These are phyloP conservation scores for Percopsis omiscomaycus DNA, from an alignment of 2,797 vertebrate genomes.

Conservation along the genomic window DNA sequence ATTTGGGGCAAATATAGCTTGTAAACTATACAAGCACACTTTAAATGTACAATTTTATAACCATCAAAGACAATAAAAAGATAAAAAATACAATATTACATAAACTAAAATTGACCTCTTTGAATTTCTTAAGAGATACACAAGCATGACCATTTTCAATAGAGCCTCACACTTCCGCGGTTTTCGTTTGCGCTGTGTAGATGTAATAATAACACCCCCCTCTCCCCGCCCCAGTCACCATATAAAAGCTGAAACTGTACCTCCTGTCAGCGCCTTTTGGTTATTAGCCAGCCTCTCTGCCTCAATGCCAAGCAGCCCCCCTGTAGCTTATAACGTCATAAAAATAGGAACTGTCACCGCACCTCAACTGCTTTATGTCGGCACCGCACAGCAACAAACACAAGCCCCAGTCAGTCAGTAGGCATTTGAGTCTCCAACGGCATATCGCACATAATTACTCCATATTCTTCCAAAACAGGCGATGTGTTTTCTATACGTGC, in stretches of 20 bases:
- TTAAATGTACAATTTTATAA: too few relatives aligned
- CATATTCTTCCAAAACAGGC: slow-evolving; percentile 8
- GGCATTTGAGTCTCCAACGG: slow-evolving; percentile 11
- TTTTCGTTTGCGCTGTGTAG: slow-evolving; percentile 26
- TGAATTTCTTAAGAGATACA: slow-evolving; percentile 45
- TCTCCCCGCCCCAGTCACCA: slow-evolving; percentile 39
- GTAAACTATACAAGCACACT: too few relatives aligned
- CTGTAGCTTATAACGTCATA: slow-evolving; percentile 29
- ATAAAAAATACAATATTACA: background rate
- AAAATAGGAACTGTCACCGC: slow-evolving; percentile 30
- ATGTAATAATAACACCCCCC: slow-evolving; percentile 54
- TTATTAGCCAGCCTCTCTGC: slow-evolving; percentile 41
- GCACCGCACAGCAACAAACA: slow-evolving; percentile 14
- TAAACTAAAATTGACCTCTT: slow-evolving; percentile 26
- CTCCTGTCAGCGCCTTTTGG: slow-evolving; percentile 42
- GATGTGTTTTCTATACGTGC: background rate
- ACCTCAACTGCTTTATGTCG: slow-evolving; percentile 34
- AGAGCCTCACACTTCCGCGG: slow-evolving; percentile 15
- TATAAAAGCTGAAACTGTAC: slow-evolving; percentile 47
- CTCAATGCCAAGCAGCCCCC: slow-evolving; percentile 39
- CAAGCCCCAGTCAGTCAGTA: slow-evolving; percentile 12
- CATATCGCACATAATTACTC: slow-evolving; percentile 28
- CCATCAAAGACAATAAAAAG: background rate
- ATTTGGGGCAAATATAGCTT: too few relatives aligned
- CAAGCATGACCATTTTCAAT: slow-evolving; percentile 31